These are phyloP conservation scores for Oreohelix idahoensis DNA, from an alignment of 1,140 invertebrate genomes.

Conservation along the genomic window DNA sequence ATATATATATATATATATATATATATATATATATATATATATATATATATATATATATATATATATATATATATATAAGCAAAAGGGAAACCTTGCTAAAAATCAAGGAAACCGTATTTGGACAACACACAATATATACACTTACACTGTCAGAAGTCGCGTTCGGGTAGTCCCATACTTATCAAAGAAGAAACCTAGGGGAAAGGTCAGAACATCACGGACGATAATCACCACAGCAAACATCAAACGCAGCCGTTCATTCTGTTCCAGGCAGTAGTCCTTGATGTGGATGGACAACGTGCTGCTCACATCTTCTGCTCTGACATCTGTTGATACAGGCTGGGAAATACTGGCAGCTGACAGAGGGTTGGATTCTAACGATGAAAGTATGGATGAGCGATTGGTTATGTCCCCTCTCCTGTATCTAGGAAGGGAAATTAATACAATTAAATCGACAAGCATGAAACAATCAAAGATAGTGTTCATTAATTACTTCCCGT, in stretches of 20 bases:
- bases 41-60: too few relatives aligned
- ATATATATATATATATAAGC: too few relatives aligned
- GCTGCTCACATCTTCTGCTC: background rate
- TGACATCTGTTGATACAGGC: background rate
- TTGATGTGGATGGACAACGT: background rate
- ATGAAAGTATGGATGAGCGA: conserved; percentile 28
- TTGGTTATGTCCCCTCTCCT: conserved; percentile 15
- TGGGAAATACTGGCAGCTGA: background rate
- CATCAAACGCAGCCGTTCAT: conserved; percentile 50
- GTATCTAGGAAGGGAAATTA: background rate
- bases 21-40: too few relatives aligned
- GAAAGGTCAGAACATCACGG: conserved; percentile 51
- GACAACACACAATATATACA: too few relatives aligned
- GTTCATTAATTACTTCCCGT: too few relatives aligned
- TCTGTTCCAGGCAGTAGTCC: conserved; percentile 51
- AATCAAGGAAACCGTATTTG: too few relatives aligned
- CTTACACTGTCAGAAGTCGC: conserved; percentile 59
- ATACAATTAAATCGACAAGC: too few relatives aligned
- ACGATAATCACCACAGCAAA: conserved; percentile 51
- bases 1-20: too few relatives aligned
- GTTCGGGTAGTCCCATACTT: conserved; percentile 61
- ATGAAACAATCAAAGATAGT: too few relatives aligned
- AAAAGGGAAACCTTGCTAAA: too few relatives aligned
- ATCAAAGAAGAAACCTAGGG: conserved; percentile 56
- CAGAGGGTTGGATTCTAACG: background rate